Base-by-base conservation (phyloP, 2,888 invertebrate species). In the Epirrita christyi region DNA sequence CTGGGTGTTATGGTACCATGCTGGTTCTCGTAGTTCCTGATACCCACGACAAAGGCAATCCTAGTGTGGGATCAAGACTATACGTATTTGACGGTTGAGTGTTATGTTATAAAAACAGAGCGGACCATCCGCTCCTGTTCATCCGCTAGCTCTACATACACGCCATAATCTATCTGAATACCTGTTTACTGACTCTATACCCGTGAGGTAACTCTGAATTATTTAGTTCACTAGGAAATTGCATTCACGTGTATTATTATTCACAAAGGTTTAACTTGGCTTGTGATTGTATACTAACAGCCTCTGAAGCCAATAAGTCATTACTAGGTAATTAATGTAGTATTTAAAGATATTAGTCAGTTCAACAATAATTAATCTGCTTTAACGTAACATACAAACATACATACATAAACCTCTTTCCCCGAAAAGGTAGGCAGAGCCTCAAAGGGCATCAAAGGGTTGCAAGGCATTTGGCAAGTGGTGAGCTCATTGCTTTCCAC, bases 141-240 rank as follows among this genome's bases (percentile, higher is more conserved):
- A 8, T 44, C 44, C 44, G 44, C 44, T 44, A 10, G 10, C 32
- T 32, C 7, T 32, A 44, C 29, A 44, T 13, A 29, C 44, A 32
- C 14, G 29, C 29, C 9, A 5, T 28, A 44, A 3, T 21, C 2
- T 13, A 14, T 7, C 28, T 28, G 13, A 13, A n/a, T 13, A 13
- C 38, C n/a, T 50, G 52, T 42, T 55, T 8, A 40, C 55, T 34
- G 44, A 55, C 53, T 50, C 47, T 55, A n/a, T n/a, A 29, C 27
- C 15, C 45, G 9, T 21, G 21, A n/a, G 42, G 55, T 64, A 58
- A 60, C 52, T 6, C 62, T 74, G 74, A 76, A 80, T 78, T 69
- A 78, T 78, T 76, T 58, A 76, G 67, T 68, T 55, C 55, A 64
- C 66, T 61, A 53, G 55, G 59, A 67, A 71, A 70, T 66, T 70